A percentile compares a stretch with the other conserved stretches of the same genome.
Evolutionary conservation across 2,888 invertebrate species (phyloP).

Genomic region (Stramonita haemastoma): DNA sequence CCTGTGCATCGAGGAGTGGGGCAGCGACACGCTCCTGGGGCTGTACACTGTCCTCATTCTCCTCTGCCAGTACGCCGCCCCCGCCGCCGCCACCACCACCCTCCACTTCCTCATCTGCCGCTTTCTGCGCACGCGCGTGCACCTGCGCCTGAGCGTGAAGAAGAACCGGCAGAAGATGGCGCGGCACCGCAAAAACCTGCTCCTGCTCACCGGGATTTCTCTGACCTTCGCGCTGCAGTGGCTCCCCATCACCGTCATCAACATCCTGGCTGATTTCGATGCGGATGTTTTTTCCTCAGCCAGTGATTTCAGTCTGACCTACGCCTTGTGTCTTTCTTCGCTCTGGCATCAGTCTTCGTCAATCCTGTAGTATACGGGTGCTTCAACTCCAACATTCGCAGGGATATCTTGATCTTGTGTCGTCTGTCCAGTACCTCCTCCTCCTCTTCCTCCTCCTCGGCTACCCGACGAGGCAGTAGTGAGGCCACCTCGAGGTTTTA

Average conservation of each 20-base stretch:
- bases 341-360: constrained; percentile 63
- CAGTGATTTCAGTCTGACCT: constrained; percentile 71
- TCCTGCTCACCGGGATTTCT: constrained; percentile 71
- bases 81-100: constrained; percentile 53
- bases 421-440: not conserved
- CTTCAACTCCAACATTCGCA: constrained; percentile 61
- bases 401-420: constrained; percentile 34
- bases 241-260: constrained; percentile 71
- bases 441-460: not conserved
- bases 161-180: constrained; percentile 62
- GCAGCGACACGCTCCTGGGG: constrained; percentile 42
- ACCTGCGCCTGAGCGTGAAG: constrained; percentile 47
- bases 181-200: constrained; percentile 74
- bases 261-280: constrained; percentile 70
- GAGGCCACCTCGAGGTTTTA: not conserved
- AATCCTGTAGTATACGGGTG: constrained; percentile 69
- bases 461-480: not conserved
- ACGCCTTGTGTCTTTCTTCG: constrained; percentile 63
- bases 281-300: constrained; percentile 64
- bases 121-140: constrained; percentile 72
- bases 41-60: constrained; percentile 56
- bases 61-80: constrained; percentile 59
- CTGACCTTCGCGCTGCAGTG: constrained; percentile 70
- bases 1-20: constrained; percentile 65
- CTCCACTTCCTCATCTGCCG: constrained; percentile 66